phyloP scores from a whole-genome alignment of 2,113 vertebrate genomes.

The Zosterops borbonicus region DNA sequence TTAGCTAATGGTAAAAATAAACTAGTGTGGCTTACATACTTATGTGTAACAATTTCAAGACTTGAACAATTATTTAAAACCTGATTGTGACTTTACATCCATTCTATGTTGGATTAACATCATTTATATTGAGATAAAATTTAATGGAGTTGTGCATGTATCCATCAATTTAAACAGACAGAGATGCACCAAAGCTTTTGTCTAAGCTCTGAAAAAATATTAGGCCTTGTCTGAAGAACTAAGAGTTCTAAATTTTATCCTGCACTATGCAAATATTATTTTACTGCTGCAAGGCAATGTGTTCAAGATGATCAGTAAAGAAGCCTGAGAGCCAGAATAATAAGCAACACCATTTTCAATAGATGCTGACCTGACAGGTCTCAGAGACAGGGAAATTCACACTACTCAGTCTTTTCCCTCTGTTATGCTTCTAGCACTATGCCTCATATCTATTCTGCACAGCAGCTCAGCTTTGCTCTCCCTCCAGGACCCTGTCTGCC shows the following conservation, averaged over 20 bases:
- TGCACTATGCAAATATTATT: neutral
- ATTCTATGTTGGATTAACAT: neutral
- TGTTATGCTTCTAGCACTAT: neutral
- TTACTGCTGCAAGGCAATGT: neutral
- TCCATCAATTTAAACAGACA: constrained; percentile 18
- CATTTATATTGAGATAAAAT: constrained; percentile 8
- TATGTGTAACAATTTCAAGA: neutral
- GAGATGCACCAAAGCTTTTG: neutral
- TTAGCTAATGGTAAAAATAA: constrained; percentile 26
- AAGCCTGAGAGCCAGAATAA: neutral
- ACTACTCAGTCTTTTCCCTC: neutral
- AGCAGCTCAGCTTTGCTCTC: neutral
- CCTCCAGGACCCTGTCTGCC: neutral
- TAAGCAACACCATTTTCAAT: neutral
- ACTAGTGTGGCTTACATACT: neutral
- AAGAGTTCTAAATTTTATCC: neutral
- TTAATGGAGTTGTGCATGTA: neutral
- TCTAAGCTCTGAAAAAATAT: neutral
- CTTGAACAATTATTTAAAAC: neutral
- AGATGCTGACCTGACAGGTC: neutral
- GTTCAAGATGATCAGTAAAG: neutral
- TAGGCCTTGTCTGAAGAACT: neutral
- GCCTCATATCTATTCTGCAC: neutral
- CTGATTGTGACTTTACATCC: neutral
- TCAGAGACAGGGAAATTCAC: neutral